phyloP scores from a whole-genome alignment of 2,797 vertebrate species.

The Mormyrus proboscirostris region DNA sequence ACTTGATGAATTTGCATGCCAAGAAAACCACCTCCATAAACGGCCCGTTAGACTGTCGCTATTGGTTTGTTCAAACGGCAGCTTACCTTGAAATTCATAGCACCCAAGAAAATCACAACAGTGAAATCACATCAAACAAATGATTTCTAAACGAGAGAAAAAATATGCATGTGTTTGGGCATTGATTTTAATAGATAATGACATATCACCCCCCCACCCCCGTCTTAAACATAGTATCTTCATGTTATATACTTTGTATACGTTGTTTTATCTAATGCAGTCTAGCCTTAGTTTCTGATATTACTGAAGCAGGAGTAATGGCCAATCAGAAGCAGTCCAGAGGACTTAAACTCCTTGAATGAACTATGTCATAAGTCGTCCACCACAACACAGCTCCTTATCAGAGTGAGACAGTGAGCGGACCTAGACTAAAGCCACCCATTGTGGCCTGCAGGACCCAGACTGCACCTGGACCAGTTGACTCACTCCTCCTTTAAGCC shows the following conservation, averaged over 20 bases:
- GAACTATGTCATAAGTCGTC: not conserved
- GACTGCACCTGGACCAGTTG: conserved; percentile 6
- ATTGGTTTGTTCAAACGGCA: not conserved
- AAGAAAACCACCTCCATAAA: not conserved
- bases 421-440: not conserved
- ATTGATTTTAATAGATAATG: not conserved
- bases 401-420: not conserved
- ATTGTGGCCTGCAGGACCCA: not conserved
- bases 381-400: not conserved
- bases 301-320: not conserved
- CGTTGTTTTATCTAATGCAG: not conserved
- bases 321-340: not conserved
- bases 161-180: not conserved
- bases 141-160: not conserved
- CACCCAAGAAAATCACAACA: not conserved
- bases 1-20: not conserved
- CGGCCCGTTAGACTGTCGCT: not conserved
- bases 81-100: not conserved
- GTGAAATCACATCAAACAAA: not conserved
- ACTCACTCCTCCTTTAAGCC: not conserved
- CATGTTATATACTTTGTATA: not conserved
- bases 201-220: not conserved
- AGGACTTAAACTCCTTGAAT: not conserved
- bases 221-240: not conserved
- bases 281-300: not conserved